Evolutionary conservation across 2,888 invertebrate species (phyloP), one percentile per base, ranked within the genome.

Genomic region (Phaonia tiefii): DNA sequence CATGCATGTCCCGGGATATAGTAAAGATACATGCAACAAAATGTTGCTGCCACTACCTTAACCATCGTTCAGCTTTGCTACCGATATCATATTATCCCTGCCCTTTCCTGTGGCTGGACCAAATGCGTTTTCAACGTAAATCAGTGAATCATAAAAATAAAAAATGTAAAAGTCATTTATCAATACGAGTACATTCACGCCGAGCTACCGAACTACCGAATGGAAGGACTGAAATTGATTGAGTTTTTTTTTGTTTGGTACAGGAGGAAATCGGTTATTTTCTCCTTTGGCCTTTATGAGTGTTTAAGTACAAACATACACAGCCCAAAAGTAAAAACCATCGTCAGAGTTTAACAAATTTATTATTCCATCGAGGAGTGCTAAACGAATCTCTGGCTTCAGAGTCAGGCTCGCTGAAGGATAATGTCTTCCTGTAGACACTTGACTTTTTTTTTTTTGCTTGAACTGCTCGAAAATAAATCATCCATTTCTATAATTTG

Each of bases 121-220:
- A 60, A 60, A 39, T 60, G 60, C 60, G 60, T 60, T 60, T 60
- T 60, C 20, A 60, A 60, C 60, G 60, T 60, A 37, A 60, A 60
- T 60, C 60, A 39, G 15, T 39, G n/a, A 37, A 17, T 37, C 20
- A 17, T 39, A 37, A 39, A 39, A 39, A 39, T 20, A 2, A 60
- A 66, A 31, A 31, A n/a, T n/a, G n/a, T n/a, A 73, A 82, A 82
- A 79, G 73, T 82, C 79, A 79, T 82, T 79, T 79, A 82, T 81
- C 81, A 81, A 78, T 81, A 75, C 71, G 20, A 51, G 60, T 60
- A 58, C 31, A 58, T n/a, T 4, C 51, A 17, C n/a, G 31, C 31
- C 31, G 11, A 60, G 26, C 8, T 11, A 51, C 56, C 3, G 4
- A 5, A 13, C 1, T n/a, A n/a, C n/a, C n/a, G n/a, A n/a, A n/a